Evolutionary conservation across 2,888 invertebrate species (phyloP), one percentile per base, ranked within the genome.

Genomic region (Chydorus sphaericus): DNA sequence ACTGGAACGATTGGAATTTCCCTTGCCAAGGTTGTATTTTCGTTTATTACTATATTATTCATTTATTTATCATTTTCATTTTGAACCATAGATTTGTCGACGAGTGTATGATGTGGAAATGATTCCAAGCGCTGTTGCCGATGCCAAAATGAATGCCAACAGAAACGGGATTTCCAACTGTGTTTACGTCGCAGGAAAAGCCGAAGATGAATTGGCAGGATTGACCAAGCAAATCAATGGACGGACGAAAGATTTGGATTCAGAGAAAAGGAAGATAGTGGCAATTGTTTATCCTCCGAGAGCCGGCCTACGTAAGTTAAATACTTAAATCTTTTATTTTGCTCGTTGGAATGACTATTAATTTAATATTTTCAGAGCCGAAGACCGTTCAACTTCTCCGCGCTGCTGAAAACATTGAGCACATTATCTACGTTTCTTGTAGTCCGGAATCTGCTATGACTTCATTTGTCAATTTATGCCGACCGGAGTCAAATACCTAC

Each of bases 231-330:
- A 78, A 62, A 70, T 71, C 7, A n/a, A n/a, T n/a, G n/a, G n/a
- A n/a, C n/a, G n/a, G n/a, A n/a, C n/a, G n/a, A 73, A 74, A 1
- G 75, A 76, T 6, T 71, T 78, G 1, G 80, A 55, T 5, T 30
- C 50, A 51, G 57, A 60, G 10, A 7, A n/a, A n/a, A n/a, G n/a
- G n/a, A 58, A 85, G 63, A 70, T 86, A 39, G 78, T 94, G 23
- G 97, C 94, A 1, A 78, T 98, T 48, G 85, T 98, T 0, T 97
- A 99, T 75, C 98, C 98, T 18, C 97, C 98, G 0, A 76, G 98
- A 63, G 89, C 92, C 53, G 98, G 98, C 14, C 69, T 92, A 63
- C 88, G 88, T 87, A 73, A 11, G 26, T 1, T 7, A 26, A 4
- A 16, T 20, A 20, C 55, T 26, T 44, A 2, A 38, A n/a, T n/a